These are phyloP conservation scores for Sebastes alutus DNA, from an alignment of 2,797 vertebrate genomes.

Conservation along the genomic window DNA sequence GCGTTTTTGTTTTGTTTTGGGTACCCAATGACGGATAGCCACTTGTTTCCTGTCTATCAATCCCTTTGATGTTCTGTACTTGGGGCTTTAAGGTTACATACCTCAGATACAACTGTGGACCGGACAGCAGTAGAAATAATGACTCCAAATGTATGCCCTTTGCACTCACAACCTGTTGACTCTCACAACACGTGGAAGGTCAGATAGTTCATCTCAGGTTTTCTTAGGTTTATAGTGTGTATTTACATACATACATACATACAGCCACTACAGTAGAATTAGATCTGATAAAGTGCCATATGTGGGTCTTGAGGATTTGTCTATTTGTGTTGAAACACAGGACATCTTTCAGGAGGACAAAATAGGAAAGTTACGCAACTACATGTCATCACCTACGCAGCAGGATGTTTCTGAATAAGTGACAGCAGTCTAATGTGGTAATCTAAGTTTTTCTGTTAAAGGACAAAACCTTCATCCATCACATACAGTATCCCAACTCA, in stretches of 20 bases:
- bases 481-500: neutral
- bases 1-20: conserved; percentile 7
- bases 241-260: neutral
- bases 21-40: conserved; percentile 52
- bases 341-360: neutral
- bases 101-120: conserved; percentile 11
- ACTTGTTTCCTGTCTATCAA: conserved; percentile 74
- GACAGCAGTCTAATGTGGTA: neutral
- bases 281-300: too few relatives aligned
- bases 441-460: neutral
- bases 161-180: neutral
- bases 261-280: neutral
- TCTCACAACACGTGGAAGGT: neutral
- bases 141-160: conserved; percentile 1
- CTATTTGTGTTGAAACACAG: neutral
- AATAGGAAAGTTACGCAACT: neutral
- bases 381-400: too few relatives aligned
- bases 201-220: neutral
- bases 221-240: neutral
- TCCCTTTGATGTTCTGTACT: conserved; percentile 43
- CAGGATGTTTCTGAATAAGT: neutral
- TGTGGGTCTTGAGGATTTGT: neutral
- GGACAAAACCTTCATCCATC: neutral
- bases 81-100: conserved; percentile 47
- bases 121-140: conserved; percentile 11